Evolutionary conservation across 2,113 vertebrate genomes (phyloP), one percentile per base, ranked within the genome.

Genomic region (Chaenogobius annularis): DNA sequence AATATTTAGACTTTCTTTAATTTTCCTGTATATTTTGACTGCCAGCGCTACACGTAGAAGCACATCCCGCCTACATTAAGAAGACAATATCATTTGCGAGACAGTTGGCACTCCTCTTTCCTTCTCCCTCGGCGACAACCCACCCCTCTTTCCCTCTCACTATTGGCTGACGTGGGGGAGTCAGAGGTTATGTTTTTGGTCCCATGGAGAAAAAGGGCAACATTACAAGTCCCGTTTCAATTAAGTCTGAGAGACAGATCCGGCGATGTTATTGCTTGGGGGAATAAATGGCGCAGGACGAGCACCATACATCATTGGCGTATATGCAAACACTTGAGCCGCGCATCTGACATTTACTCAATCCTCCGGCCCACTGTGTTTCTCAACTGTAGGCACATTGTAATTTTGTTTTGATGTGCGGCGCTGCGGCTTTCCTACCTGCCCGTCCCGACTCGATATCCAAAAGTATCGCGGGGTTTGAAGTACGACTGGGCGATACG

Each of bases 191-290:
- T 89, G 90, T 92, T 93, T 88, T 89, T 89, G 83, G 85, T 93
- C 90, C 87, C 84, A 78, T 64, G 2, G 82, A 83, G 81, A 83
- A 90, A 87, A 91, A 92, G 91, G 83, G 82, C 66, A 11, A 90
- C 82, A 87, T 92, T 93, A 85, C 93, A 89, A 94, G 91, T 93
- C 92, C 87, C 85, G 70, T 93, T 95, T 95, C 92, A 92, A 93
- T 95, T 93, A 94, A 93, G 91, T 91, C 88, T 90, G 91, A 92
- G 92, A 88, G 80, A 68, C 88, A 85, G 86, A 86, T 85, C 83
- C 83, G 63, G 90, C 87, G 85, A 85, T 81, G 83, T 92, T 94
- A 93, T 93, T 93, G 90, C 93, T 88, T 92, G 84, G 90, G 92
- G 91, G 89, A 91, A 92, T 94, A 85, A 80, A 87, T 73, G 88